phyloP scores from a whole-genome alignment of 2,797 vertebrate species.

The Enoplosus armatus region DNA sequence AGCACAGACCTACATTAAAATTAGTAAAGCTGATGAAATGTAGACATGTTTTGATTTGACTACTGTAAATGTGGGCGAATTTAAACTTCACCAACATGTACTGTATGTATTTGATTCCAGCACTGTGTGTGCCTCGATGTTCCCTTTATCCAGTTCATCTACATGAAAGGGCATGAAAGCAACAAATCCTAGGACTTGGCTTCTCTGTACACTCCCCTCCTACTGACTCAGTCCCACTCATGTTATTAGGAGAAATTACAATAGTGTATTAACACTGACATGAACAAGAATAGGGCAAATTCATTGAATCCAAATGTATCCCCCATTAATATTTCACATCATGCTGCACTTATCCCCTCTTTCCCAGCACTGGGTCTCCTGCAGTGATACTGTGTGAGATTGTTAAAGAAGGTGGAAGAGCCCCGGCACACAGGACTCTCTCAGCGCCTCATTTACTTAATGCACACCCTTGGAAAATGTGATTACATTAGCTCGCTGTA shows the following conservation, averaged over 20 bases:
- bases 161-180: slow-evolving; percentile 50
- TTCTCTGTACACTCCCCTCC: slow-evolving; percentile 14
- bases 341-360: slow-evolving; percentile 6
- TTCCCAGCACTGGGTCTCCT: slow-evolving; percentile 13
- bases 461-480: slow-evolving; percentile 40
- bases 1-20: no score
- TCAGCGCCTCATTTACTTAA: slow-evolving; percentile 62
- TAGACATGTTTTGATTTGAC: no score
- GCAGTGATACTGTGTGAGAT: slow-evolving; percentile 34
- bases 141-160: slow-evolving; percentile 62
- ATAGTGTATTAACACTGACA: slow-evolving; percentile 14
- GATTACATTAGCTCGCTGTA: slow-evolving; percentile 25
- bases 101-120: neutral
- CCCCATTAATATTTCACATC: slow-evolving; percentile 18
- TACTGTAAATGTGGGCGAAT: no score
- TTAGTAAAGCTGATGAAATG: no score
- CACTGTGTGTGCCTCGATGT: neutral
- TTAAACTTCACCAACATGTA: no score
- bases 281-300: slow-evolving; percentile 22
- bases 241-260: slow-evolving; percentile 6
- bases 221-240: slow-evolving; percentile 30
- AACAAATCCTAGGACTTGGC: slow-evolving; percentile 44
- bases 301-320: slow-evolving; percentile 26
- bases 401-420: slow-evolving; percentile 45
- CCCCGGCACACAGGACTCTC: slow-evolving; percentile 1